phyloP scores from a whole-genome alignment of 2,113 vertebrate species.

The Aldabrachelys gigantea region DNA sequence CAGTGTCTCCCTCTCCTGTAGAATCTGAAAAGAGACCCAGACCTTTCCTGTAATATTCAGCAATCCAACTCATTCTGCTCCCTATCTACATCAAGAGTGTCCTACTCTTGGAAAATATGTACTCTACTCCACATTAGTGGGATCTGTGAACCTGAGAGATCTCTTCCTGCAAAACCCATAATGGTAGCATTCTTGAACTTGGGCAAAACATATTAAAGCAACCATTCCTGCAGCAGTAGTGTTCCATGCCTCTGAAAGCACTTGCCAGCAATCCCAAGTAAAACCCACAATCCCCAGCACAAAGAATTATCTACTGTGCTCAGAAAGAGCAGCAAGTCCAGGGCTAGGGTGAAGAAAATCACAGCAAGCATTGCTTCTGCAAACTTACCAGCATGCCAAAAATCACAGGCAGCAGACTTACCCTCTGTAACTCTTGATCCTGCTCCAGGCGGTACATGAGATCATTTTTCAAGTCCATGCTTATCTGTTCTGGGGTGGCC shows the following conservation, averaged over 20 bases:
- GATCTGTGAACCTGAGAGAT: background rate
- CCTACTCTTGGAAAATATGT: background rate
- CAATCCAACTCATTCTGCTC: background rate
- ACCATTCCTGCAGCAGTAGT: background rate
- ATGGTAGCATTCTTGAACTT: background rate
- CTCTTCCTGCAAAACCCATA: background rate
- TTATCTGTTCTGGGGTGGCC: conserved; percentile 95
- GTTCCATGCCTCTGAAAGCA: background rate
- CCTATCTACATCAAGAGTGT: background rate
- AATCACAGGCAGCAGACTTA: conserved; percentile 45
- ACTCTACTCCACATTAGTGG: background rate
- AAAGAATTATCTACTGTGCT: background rate
- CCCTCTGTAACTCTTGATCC: conserved; percentile 86
- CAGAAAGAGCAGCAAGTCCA: background rate
- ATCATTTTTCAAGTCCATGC: conserved; percentile 86
- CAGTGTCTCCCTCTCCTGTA: conserved; percentile 83
- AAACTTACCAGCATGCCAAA: rapidly evolving
- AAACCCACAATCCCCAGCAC: background rate
- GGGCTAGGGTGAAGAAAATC: background rate
- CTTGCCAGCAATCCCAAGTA: background rate
- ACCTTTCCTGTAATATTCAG: background rate
- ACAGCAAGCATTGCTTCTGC: background rate
- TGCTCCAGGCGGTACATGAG: conserved; percentile 86
- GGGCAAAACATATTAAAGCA: background rate
- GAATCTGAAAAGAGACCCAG: conserved; percentile 77